These are phyloP conservation scores for Ganaspis sp. DNA, from an alignment of 1,140 invertebrate genomes.

Conservation along the genomic window DNA sequence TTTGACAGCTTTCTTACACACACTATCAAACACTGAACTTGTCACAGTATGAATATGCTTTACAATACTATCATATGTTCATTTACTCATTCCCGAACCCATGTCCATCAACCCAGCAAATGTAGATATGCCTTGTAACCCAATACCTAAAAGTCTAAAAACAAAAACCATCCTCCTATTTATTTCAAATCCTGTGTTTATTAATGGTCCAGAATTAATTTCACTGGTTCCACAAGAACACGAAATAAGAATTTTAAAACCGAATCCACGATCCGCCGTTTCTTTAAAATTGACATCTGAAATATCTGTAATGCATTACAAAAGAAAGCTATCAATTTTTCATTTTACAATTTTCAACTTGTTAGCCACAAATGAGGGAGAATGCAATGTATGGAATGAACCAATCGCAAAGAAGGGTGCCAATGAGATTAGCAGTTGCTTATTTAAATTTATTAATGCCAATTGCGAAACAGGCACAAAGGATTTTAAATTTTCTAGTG, in stretches of 20 bases:
- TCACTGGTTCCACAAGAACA: constrained; percentile 38
- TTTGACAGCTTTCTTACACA: constrained; percentile 41
- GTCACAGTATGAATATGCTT: constrained; percentile 32
- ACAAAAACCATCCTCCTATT: constrained; percentile 51
- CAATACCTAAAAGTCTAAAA: constrained; percentile 48
- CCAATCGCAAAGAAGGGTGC: constrained; percentile 65
- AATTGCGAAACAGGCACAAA: background rate
- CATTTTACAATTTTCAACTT: too few species aligned
- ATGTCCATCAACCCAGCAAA: constrained; percentile 51
- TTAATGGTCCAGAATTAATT: constrained; percentile 44
- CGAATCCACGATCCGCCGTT: constrained; percentile 40
- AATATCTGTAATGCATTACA: too few species aligned
- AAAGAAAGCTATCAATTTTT: too few species aligned
- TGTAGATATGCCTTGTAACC: constrained; percentile 48
- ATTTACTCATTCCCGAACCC: constrained; percentile 35
- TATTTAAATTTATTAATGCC: constrained; percentile 41
- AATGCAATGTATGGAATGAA: constrained; percentile 74
- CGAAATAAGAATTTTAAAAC: constrained; percentile 45
- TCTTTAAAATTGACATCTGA: constrained; percentile 51
- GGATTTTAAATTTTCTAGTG: background rate
- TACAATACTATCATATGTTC: constrained; percentile 38
- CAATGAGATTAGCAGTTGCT: constrained; percentile 70
- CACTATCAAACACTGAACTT: constrained; percentile 38
- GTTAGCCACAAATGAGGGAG: constrained; percentile 53
- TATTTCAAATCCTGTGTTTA: constrained; percentile 48